phyloP scores from a whole-genome alignment of 2,113 vertebrate genomes.

The Chitala chitala region DNA sequence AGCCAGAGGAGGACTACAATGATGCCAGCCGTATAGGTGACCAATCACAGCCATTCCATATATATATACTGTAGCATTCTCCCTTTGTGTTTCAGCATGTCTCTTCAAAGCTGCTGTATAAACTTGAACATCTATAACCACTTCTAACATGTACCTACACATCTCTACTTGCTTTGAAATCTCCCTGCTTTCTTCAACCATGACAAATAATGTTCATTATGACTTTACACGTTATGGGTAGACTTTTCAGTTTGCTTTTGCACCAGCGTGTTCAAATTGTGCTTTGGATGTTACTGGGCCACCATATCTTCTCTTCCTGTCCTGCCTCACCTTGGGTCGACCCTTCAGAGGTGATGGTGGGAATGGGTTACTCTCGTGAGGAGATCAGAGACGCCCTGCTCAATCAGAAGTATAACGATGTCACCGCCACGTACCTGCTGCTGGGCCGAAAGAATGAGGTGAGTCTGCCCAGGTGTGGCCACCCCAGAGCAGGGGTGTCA shows the following conservation, averaged over 20 bases:
- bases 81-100: background rate
- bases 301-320: background rate
- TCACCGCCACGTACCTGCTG: constrained; percentile 90
- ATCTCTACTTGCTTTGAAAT: background rate
- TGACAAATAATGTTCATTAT: background rate
- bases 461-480: constrained; percentile 36
- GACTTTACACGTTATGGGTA: background rate
- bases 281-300: no score
- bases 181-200: background rate
- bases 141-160: background rate
- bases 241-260: background rate
- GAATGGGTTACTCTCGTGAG: constrained; percentile 85
- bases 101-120: background rate
- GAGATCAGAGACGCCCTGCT: constrained; percentile 81
- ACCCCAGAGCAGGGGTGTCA: no score
- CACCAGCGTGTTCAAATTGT: no score
- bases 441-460: constrained; percentile 79
- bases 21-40: constrained; percentile 76
- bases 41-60: background rate
- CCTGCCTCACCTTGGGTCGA: background rate
- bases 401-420: constrained; percentile 84
- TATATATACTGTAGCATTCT: background rate
- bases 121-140: background rate
- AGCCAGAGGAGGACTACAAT: constrained; percentile 74
- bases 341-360: constrained; percentile 81